phyloP scores from a whole-genome alignment of 2,797 vertebrate genomes.

The Gouania willdenowi region DNA sequence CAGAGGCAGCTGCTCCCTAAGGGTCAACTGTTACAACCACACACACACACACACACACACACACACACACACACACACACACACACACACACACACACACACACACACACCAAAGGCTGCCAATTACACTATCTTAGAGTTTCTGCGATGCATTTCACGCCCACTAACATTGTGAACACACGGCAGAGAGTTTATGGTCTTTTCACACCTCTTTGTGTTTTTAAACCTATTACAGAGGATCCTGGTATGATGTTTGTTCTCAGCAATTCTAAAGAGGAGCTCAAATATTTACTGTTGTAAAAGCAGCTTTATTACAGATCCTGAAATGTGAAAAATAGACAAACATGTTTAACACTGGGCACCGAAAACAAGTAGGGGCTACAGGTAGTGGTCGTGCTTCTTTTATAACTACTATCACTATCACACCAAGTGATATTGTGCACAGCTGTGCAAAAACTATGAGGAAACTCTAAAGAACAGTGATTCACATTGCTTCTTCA shows the following conservation, averaged over 20 bases:
- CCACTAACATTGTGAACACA: conserved; percentile 12
- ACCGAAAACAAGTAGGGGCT: too few species aligned
- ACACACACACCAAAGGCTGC: conserved; percentile 9
- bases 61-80: not conserved
- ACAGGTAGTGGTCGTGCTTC: too few species aligned
- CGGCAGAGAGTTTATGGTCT: conserved; percentile 35
- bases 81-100: not conserved
- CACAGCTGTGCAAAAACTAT: too few species aligned
- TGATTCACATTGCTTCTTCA: too few species aligned
- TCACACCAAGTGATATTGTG: too few species aligned
- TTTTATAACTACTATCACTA: too few species aligned
- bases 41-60: not conserved
- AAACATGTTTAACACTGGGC: too few species aligned
- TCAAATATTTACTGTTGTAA: conserved; percentile 45
- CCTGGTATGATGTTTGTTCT: conserved; percentile 38
- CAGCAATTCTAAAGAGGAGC: conserved; percentile 6
- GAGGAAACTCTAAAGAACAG: too few species aligned
- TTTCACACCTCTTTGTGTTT: conserved; percentile 6
- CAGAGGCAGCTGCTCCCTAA: conserved; percentile 50
- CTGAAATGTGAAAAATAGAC: not conserved
- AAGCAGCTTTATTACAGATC: not conserved
- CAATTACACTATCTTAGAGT: not conserved
- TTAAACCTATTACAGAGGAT: conserved; percentile 10
- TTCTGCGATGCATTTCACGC: not conserved
- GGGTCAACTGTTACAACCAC: conserved; percentile 24